Evolutionary conservation across 1,140 invertebrate genomes (phyloP).

Genomic region (Zaprionus ghesquierei): DNA sequence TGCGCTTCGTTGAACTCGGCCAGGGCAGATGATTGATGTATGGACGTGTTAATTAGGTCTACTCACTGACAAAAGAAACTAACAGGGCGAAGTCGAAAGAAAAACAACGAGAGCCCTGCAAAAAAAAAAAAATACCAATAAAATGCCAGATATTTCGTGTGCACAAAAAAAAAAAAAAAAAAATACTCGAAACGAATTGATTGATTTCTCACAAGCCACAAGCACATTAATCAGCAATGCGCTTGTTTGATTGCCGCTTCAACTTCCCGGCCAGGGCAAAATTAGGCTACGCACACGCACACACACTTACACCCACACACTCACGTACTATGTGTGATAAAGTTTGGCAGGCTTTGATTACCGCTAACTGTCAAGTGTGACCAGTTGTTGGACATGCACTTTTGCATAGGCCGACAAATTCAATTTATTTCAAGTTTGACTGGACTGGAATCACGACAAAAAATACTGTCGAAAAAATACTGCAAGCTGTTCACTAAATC

Average conservation of each 20-base stretch:
- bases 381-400: conserved; percentile 49
- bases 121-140: conserved; percentile 1
- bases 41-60: conserved; percentile 81
- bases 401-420: conserved; percentile 63
- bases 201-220: conserved; percentile 66
- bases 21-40: conserved; percentile 75
- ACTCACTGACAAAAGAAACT: conserved; percentile 39
- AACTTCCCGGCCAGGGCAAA: conserved; percentile 25
- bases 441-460: not conserved
- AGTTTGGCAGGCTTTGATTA: conserved; percentile 59
- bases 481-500: conserved; percentile 79
- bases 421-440: conserved; percentile 71
- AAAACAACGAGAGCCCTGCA: not conserved
- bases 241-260: conserved; percentile 65
- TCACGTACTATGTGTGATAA: not conserved
- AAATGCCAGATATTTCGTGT: not conserved
- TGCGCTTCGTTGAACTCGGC: conserved; percentile 72
- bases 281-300: conserved; percentile 16
- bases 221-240: conserved; percentile 73
- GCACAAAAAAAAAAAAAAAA: not conserved
- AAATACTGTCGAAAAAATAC: conserved; percentile 40
- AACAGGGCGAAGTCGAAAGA: not conserved
- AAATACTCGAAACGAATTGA: conserved; percentile 67
- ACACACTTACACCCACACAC: not conserved
- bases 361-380: conserved; percentile 62